Evolutionary conservation across 2,888 invertebrate species (phyloP), one percentile per base, ranked within the genome.

Genomic region (Scaptomyza tumidula): DNA sequence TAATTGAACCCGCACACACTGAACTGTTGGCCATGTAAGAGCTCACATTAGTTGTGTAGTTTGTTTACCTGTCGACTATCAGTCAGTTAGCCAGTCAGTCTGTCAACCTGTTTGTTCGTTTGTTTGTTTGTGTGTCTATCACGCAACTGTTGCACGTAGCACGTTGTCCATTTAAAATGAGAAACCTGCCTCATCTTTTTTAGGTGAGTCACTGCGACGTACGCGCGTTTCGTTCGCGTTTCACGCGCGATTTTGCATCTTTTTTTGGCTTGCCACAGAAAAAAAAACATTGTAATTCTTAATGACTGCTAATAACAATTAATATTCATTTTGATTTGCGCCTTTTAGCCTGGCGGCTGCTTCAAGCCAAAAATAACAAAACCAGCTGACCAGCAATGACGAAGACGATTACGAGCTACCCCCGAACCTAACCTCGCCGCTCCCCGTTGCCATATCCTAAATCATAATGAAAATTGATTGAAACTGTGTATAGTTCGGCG

Each of bases 1-100:
- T 84, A 84, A 84, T 84, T 84, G 88, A 84, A 84, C 88, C 84
- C 88, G 84, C 84, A 87, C 88, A 84, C 79, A 84, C n/a, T n/a
- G 37, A n/a, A 6, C 74, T 53, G 75, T 48, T 78, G 77, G 58
- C 74, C 73, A 83, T 83, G 67, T 64, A 65, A 69, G 67, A 57
- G 67, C 50, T 50, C 68, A 62, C 64, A 80, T 86, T 77, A 68
- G 75, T 71, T 78, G 78, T 75, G 50, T 69, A 73, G 81, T 85
- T 78, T 87, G 87, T 82, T 80, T 78, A 66, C 61, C 75, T 57
- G 62, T 57, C 41, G 41, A 41, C 41, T 5, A 41, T 16, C 60
- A 45, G 59, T 81, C 59, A 61, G 64, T 61, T 66, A 56, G 78
- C 63, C 52, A 63, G 78, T 82, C 37, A 6, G 37, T 14, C 37